phyloP scores from a whole-genome alignment of 2,797 vertebrate genomes.

The Morelia viridis region DNA sequence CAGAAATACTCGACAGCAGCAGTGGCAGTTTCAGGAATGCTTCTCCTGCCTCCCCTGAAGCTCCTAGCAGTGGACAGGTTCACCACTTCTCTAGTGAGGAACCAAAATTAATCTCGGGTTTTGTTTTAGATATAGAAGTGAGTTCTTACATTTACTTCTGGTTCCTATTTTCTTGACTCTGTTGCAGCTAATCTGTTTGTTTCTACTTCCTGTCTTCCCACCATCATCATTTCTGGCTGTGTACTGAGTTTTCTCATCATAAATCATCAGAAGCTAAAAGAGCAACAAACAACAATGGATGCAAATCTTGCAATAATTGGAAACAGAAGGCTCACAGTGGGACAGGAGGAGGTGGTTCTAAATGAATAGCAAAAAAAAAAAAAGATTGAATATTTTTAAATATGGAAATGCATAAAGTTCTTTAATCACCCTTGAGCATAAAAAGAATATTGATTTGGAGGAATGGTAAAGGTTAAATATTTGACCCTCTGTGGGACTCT shows the following conservation, averaged over 20 bases:
- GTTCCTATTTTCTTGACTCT: background rate
- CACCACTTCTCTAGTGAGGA: too few relatives aligned
- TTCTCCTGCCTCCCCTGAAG: too few relatives aligned
- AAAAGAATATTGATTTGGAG: background rate
- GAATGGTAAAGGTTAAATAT: slow-evolving; percentile 45
- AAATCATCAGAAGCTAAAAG: background rate
- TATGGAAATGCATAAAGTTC: slow-evolving; percentile 56
- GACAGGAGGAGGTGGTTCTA: slow-evolving; percentile 25
- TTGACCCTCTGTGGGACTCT: slow-evolving; percentile 26
- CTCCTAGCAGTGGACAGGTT: too few relatives aligned
- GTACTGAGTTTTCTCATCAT: background rate
- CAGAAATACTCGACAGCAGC: too few relatives aligned
- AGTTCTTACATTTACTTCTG: background rate
- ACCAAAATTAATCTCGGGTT: background rate
- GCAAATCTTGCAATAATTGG: background rate
- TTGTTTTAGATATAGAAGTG: background rate
- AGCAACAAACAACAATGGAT: background rate
- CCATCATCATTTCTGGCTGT: background rate
- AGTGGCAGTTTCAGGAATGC: too few relatives aligned
- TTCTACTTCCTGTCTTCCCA: background rate
- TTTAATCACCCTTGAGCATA: slow-evolving; percentile 46
- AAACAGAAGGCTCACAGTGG: slow-evolving; percentile 33
- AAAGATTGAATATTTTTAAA: slow-evolving; percentile 9
- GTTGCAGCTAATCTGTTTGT: background rate
- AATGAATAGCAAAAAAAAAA: slow-evolving; percentile 35